phyloP scores from a whole-genome alignment of 2,888 invertebrate species.

The Neoaliturus tenellus region DNA sequence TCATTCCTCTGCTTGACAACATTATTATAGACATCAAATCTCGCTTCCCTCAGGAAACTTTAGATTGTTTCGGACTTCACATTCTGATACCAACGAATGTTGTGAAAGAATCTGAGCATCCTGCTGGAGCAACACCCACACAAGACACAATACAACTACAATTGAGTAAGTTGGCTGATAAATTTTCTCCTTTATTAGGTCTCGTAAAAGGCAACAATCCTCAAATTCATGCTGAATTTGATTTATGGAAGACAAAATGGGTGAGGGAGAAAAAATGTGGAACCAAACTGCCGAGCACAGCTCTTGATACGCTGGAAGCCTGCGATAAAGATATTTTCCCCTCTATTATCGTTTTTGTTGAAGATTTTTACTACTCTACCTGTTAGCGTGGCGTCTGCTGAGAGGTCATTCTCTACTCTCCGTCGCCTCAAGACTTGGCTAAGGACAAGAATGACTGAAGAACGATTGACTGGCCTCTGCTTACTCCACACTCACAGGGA shows the following conservation, averaged over 20 bases:
- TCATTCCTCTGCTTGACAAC: constrained; percentile 68
- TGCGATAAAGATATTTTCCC: constrained; percentile 64
- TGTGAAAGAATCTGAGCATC: constrained; percentile 58
- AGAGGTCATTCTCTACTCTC: constrained; percentile 64
- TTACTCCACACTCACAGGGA: constrained; percentile 61
- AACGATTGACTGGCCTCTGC: constrained; percentile 63
- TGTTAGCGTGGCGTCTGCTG: constrained; percentile 64
- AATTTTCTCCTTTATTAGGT: constrained; percentile 2
- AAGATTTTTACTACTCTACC: constrained; percentile 64
- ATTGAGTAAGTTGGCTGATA: background rate
- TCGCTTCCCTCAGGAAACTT: background rate
- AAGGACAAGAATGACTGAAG: constrained; percentile 62
- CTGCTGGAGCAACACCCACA: constrained; percentile 61
- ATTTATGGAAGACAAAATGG: background rate
- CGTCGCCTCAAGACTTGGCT: constrained; percentile 65
- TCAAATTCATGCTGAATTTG: background rate
- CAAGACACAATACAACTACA: background rate
- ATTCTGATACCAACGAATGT: constrained; percentile 62
- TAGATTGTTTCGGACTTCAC: background rate
- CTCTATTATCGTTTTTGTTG: constrained; percentile 61
- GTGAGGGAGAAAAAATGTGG: no score
- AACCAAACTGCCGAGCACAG: no score
- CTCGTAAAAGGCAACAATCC: background rate
- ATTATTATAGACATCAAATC: background rate
- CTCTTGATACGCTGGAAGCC: constrained; percentile 63